Evolutionary conservation across 2,888 invertebrate genomes (phyloP), one percentile per base, ranked within the genome.

Genomic region (Ditula angustiorana): DNA sequence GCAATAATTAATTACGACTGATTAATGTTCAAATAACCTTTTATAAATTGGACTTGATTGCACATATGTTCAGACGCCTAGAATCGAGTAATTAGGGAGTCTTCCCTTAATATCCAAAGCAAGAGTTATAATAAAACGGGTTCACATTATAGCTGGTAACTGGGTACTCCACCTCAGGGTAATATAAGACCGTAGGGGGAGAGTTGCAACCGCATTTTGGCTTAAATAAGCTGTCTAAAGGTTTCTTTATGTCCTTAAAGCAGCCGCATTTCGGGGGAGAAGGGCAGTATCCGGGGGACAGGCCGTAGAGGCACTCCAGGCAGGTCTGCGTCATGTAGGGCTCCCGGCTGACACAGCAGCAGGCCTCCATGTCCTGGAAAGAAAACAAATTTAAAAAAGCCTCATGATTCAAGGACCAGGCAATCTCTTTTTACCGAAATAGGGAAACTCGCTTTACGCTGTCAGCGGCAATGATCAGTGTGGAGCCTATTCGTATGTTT

Each of bases 131-230:
- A 44, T 66, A 86, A 59, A 75, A 84, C 0, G 86, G 86, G 2
- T 75, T 76, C 26, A 81, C 71, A 5, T 85, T 85, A 2, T 78
- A 37, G 0, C 75, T 69, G 0, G 78, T 70, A 2, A 73, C 53
- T 0, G 89, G 88, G 50, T 88, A 89, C 10, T 79, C 79, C 0
- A 88, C 88, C 65, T 87, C 87, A 0, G 89, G 88, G 69, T 82
- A 90, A 62, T 84, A 83, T 1, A 85, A 68, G 0, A 74, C 72
- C 75, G 3, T 74, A 28, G 65, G 57, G 24, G 41, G 19, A n/a
- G 65, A 65, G 41, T 72, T 62, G 35, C 50, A n/a, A n/a, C n/a
- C n/a, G 24, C 46, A 60, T 10, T 63, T 69, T 0, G 50, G 59
- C 7, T 70, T 69, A 67, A 77, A 81, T 1, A 59, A 28, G 4